A percentile compares a stretch with the other conserved stretches of the same genome.
phyloP scores from a whole-genome alignment of 2,797 vertebrate genomes.

The Crypturellus tataupa region DNA sequence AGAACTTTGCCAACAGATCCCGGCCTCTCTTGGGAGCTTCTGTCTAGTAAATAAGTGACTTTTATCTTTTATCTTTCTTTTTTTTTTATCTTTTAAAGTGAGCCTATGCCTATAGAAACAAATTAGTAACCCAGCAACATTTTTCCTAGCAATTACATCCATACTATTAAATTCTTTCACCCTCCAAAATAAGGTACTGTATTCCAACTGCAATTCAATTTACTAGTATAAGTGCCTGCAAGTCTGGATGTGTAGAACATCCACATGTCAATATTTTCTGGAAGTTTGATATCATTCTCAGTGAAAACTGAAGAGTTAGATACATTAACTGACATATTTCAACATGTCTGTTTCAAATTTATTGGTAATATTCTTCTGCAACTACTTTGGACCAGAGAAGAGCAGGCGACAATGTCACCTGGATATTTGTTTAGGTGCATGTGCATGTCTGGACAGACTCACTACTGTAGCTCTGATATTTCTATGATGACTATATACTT shows the following conservation, averaged over 20 bases:
- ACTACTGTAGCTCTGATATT: not conserved
- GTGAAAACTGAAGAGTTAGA: not conserved
- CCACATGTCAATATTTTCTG: not conserved
- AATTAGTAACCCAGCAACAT: constrained; percentile 25
- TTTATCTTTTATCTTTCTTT: constrained; percentile 9
- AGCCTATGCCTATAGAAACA: not conserved
- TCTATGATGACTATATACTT: not conserved
- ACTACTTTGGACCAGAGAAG: not conserved
- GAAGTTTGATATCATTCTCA: not conserved
- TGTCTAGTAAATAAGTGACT: constrained; percentile 21
- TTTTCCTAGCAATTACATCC: not conserved
- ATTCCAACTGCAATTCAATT: not conserved
- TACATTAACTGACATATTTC: not conserved
- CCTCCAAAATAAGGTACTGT: not conserved
- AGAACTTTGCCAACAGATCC: not conserved
- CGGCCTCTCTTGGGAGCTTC: not conserved
- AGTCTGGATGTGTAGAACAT: not conserved
- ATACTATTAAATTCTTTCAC: not conserved
- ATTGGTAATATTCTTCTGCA: not conserved
- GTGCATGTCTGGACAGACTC: not conserved
- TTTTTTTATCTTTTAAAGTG: constrained; percentile 30
- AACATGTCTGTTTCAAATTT: not conserved
- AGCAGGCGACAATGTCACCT: not conserved
- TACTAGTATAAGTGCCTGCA: not conserved
- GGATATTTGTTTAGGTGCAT: not conserved